phyloP scores from a whole-genome alignment of 1,140 invertebrate species.

The Heliconius nattereri region DNA sequence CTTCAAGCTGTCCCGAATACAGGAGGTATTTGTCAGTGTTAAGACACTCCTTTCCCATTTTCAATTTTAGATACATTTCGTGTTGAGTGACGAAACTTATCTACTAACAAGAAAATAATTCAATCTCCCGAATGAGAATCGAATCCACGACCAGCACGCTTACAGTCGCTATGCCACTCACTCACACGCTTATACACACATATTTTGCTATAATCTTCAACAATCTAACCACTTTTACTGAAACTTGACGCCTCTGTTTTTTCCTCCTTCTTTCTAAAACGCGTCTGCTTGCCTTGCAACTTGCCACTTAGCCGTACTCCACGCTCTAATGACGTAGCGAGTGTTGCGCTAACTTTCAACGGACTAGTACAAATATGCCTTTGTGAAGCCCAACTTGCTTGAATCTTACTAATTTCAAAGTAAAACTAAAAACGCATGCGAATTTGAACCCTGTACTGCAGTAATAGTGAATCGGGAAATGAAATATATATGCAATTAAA shows the following conservation, averaged over 20 bases:
- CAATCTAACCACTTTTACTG: background rate
- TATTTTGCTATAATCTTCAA: background rate
- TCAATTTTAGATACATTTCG: no score
- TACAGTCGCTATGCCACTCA: no score
- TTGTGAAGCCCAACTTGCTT: slow-evolving; percentile 44
- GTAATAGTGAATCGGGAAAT: background rate
- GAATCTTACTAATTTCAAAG: slow-evolving; percentile 40
- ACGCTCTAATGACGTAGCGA: slow-evolving; percentile 55
- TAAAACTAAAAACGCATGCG: slow-evolving; percentile 13
- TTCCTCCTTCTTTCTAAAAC: slow-evolving; percentile 14
- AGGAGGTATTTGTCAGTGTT: no score
- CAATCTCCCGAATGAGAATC: no score
- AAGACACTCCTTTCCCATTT: no score
- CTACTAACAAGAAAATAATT: no score
- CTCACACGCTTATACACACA: no score
- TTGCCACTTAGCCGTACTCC: slow-evolving; percentile 55
- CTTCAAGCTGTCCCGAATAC: no score
- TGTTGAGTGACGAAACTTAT: no score
- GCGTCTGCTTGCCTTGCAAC: slow-evolving; percentile 40
- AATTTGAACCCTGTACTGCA: slow-evolving; percentile 39
- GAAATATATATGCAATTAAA: slow-evolving; percentile 23
- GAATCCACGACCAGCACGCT: no score
- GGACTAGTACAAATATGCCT: slow-evolving; percentile 56
- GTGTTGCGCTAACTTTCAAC: slow-evolving; percentile 60
- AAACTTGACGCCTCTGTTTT: slow-evolving; percentile 23